Percentiles rank a stretch among this genome's conserved stretches.
phyloP scores from a whole-genome alignment of 2,888 invertebrate species.

The Pristionchus mayeri region DNA sequence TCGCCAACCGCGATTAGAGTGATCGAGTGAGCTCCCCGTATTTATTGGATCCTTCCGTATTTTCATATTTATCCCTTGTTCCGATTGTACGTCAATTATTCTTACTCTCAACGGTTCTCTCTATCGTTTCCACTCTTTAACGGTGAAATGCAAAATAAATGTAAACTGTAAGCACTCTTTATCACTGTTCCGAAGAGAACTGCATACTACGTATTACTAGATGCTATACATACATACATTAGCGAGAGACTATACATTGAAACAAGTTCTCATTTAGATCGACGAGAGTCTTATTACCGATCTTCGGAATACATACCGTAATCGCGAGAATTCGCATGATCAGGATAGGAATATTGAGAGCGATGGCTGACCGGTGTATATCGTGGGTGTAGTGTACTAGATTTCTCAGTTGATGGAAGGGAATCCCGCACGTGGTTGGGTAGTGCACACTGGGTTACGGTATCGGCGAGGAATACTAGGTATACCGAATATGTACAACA shows the following conservation, averaged over 20 bases:
- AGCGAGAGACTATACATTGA: not conserved
- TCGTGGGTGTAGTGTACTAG: constrained; percentile 23
- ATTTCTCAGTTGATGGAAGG: constrained; percentile 30
- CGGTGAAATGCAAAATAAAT: constrained; percentile 32
- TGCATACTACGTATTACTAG: constrained; percentile 32
- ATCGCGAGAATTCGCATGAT: constrained; percentile 5
- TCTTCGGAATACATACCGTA: constrained; percentile 14
- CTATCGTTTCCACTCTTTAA: constrained; percentile 28
- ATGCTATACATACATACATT: constrained; percentile 29
- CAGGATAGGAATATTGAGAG: not conserved
- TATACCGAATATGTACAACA: constrained; percentile 39
- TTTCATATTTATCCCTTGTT: not conserved
- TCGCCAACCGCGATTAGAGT: constrained; percentile 73
- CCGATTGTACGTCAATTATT: constrained; percentile 28
- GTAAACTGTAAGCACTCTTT: constrained; percentile 45
- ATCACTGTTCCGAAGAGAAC: not conserved
- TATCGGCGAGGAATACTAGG: not conserved
- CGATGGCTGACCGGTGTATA: constrained; percentile 8
- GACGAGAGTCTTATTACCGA: not conserved
- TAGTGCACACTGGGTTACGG: constrained; percentile 33
- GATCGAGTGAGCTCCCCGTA: constrained; percentile 8
- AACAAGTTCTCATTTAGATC: not conserved
- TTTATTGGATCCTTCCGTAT: constrained; percentile 1
- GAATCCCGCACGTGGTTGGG: constrained; percentile 22
- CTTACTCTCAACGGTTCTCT: not conserved